Evolutionary conservation across 2,797 vertebrate genomes (phyloP).

Genomic region (Spheniscus humboldti): DNA sequence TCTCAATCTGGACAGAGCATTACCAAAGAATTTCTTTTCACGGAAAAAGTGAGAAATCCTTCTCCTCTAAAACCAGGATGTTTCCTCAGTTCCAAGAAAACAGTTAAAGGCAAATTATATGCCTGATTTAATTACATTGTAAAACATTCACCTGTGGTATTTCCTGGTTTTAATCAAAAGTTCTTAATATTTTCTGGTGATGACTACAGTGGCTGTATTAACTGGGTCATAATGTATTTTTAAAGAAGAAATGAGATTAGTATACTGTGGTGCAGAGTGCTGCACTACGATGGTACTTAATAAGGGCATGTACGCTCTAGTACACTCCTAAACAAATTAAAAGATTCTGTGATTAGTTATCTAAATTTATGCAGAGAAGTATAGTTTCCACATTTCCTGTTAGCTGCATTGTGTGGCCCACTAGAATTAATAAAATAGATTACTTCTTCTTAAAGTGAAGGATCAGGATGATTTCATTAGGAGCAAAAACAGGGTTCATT

Average conservation of each 20-base stretch:
- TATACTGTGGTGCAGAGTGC: not conserved
- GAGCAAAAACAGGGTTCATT: not conserved
- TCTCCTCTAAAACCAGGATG: not conserved
- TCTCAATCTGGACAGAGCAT: not conserved
- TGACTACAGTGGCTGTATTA: not conserved
- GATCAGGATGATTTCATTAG: not conserved
- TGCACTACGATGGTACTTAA: not conserved
- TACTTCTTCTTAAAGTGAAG: not conserved
- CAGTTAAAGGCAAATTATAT: not conserved
- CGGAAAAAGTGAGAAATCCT: not conserved
- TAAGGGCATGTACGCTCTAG: not conserved
- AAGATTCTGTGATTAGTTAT: not conserved
- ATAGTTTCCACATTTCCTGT: not conserved
- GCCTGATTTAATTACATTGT: not conserved
- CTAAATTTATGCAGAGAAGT: not conserved
- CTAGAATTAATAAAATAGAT: not conserved
- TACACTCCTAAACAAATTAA: not conserved
- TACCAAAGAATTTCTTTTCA: not conserved
- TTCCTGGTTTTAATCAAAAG: not conserved
- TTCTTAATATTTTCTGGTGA: not conserved
- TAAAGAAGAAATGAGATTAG: not conserved
- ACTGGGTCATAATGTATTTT: not conserved
- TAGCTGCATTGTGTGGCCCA: not conserved
- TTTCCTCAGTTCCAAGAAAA: not conserved
- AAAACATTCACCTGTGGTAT: not conserved